Conservation (phyloP, 2,888 invertebrate species). For the Sericinus montela region DNA sequence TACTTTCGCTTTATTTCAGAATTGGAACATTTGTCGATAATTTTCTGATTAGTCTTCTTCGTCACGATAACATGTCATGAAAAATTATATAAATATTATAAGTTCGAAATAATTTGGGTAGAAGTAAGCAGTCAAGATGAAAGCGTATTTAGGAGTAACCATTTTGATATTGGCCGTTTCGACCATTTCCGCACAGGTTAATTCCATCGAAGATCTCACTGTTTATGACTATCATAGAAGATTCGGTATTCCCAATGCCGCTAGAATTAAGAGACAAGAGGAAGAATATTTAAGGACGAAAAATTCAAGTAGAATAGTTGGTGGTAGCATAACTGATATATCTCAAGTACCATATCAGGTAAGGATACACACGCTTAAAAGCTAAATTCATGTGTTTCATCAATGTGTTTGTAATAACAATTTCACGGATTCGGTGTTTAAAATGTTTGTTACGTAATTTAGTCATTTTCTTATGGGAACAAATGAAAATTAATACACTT, state of each 20-base stretch:
- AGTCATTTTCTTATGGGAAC: too few relatives aligned
- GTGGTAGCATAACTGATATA: slow-evolving; percentile 38
- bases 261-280: slow-evolving; percentile 35
- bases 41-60: too few relatives aligned
- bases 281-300: slow-evolving; percentile 23
- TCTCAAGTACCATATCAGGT: slow-evolving; percentile 50
- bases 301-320: slow-evolving; percentile 37
- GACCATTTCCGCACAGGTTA: slow-evolving; percentile 27
- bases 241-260: slow-evolving; percentile 43
- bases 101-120: background rate
- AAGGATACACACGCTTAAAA: too few relatives aligned
- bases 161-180: slow-evolving; percentile 33
- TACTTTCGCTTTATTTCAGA: background rate
- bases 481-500: too few relatives aligned
- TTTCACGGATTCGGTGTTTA: too few relatives aligned
- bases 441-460: too few relatives aligned
- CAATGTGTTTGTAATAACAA: too few relatives aligned
- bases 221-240: slow-evolving; percentile 41
- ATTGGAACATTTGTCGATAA: background rate
- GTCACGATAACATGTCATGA: too few relatives aligned
- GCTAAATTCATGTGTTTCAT: too few relatives aligned
- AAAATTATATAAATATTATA: background rate
- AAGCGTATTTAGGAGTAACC: slow-evolving; percentile 19
- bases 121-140: slow-evolving; percentile 22
- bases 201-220: slow-evolving; percentile 25